Base-by-base conservation (phyloP, 2,797 vertebrate species). In the Acipenser oxyrinchus region DNA sequence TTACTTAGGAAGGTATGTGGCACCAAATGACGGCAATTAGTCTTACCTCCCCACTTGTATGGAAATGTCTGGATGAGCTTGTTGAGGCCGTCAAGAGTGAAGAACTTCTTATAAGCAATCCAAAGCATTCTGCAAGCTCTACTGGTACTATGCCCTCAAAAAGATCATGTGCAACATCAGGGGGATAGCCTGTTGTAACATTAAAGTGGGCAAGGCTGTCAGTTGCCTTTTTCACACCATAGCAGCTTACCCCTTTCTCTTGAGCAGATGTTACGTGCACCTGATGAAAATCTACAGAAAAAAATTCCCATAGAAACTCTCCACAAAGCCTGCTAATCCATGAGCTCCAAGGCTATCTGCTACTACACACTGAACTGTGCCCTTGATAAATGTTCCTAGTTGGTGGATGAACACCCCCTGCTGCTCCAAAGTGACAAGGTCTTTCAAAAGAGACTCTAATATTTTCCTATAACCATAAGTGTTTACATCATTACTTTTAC, bases 311-410 rank as follows among this genome's bases (percentile, higher is more conserved):
- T 10, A 75, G 12, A 77, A 74, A 71, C 63, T 70, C 51, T 74
- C 66, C 10, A 75, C 53, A 13, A 77, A 74, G 1, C 69, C 72
- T 52, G 68, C 68, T 37, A 74, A 49, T 58, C 58, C 64, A 51
- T 77, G 74, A 7, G 64, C 69, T 8, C 63, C 71, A 63, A 74
- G 69, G 58, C 51, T 73, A 11, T 77, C 70, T 0, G 71, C 64
- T 6, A 76, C 62, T 10, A 76, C 70, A 76, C 64, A 70, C 57
- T 71, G 72, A 3, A 72, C 64, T 50, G 76, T 77, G 10, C 73
- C 8, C 2, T 55, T 8, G 12, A 55, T 2, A 55, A 12, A 55
- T 55, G 2, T 4, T 9, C 52, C 52, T 55, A 55, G 12, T 55
- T 9, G 12, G 12, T 8, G 52, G 12, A 55, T 12, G 12, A 9